A percentile compares a stretch with the other conserved stretches of the same genome.
Conservation (phyloP, 23 tunicate species). For the Styela clava region DNA sequence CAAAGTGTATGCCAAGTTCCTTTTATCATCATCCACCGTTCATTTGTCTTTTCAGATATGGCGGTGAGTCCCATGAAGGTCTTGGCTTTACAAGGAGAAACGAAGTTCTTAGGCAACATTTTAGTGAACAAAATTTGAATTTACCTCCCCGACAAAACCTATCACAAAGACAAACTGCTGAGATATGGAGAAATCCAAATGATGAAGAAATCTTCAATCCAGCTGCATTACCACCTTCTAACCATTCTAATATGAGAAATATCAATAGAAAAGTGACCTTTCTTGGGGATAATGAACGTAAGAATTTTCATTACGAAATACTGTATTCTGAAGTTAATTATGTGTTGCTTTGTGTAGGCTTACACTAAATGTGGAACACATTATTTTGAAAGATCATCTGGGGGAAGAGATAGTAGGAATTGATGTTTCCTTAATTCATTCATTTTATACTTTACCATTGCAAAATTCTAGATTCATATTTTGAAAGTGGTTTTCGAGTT, state of each 20-base stretch:
- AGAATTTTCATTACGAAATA: too few species aligned
- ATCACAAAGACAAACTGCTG: not conserved
- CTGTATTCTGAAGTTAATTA: too few species aligned
- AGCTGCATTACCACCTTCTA: not conserved
- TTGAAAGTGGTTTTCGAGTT: too few species aligned
- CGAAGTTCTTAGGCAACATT: not conserved
- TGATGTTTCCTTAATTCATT: too few species aligned
- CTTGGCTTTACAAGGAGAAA: not conserved
- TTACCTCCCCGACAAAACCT: not conserved
- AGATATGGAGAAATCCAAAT: not conserved
- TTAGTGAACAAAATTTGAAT: not conserved
- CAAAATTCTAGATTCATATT: too few species aligned
- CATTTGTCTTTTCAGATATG: not conserved
- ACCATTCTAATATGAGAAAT: not conserved
- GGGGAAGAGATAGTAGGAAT: too few species aligned
- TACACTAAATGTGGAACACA: too few species aligned
- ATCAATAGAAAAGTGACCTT: constrained; percentile 15
- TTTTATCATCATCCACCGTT: too few species aligned
- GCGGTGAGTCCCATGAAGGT: not conserved
- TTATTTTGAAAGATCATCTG: too few species aligned
- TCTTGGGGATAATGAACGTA: constrained; percentile 25
- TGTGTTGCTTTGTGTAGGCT: too few species aligned
- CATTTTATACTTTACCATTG: too few species aligned
- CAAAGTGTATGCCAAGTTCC: too few species aligned
- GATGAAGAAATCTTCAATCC: not conserved